These are phyloP conservation scores for Diadegma fenestrale DNA, from an alignment of 2,888 invertebrate genomes.

Conservation along the genomic window DNA sequence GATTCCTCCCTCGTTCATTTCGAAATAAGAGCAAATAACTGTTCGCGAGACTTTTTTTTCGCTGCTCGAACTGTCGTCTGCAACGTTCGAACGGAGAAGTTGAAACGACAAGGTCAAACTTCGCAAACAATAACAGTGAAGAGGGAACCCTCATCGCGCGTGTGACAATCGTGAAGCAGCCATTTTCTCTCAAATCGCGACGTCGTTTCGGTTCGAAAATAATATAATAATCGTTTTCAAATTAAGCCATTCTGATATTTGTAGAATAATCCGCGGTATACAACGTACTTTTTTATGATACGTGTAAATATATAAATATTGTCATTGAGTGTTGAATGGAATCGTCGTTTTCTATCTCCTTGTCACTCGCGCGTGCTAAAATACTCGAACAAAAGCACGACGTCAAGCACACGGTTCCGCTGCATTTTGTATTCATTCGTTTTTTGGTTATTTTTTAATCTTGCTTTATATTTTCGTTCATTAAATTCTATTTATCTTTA, in stretches of 20 bases:
- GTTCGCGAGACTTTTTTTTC: too few relatives aligned
- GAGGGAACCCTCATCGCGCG: too few relatives aligned
- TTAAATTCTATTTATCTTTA: conserved; percentile 27
- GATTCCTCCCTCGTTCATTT: too few relatives aligned
- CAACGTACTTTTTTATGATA: background rate
- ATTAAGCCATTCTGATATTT: conserved; percentile 25
- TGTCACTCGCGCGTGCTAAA: conserved; percentile 14
- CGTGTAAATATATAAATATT: conserved; percentile 57
- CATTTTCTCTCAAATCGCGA: background rate
- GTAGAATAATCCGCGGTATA: conserved; percentile 31
- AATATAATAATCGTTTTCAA: conserved; percentile 32
- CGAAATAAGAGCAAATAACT: too few relatives aligned
- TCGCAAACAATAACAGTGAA: too few relatives aligned
- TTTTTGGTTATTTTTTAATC: background rate
- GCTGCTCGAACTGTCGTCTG: too few relatives aligned
- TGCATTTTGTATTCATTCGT: conserved; percentile 28
- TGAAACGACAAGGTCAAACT: too few relatives aligned
- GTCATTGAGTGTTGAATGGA: conserved; percentile 58
- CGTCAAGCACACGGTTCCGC: background rate
- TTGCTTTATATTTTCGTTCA: background rate
- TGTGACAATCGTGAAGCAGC: too few relatives aligned
- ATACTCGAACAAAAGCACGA: conserved; percentile 31
- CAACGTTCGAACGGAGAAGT: too few relatives aligned
- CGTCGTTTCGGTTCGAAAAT: conserved; percentile 25
- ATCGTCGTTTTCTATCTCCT: conserved; percentile 37